Base-by-base conservation (phyloP, 1,140 invertebrate species). In the Halesus radiatus region DNA sequence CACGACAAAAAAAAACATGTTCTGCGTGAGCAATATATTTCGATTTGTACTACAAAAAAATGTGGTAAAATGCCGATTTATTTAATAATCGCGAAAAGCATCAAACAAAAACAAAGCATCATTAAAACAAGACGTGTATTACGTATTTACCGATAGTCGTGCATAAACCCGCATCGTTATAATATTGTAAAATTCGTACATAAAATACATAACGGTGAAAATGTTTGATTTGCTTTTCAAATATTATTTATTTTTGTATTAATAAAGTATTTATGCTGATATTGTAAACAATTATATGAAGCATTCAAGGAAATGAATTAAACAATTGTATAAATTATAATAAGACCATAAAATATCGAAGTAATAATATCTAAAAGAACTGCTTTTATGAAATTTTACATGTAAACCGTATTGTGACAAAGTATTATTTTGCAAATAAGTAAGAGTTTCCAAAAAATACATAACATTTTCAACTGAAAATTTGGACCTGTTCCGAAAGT, bases 161-260 rank as follows among this genome's bases (percentile, higher is more conserved):
- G 56, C 23, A 60, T 23, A 60, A 6, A 22, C 20, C 56, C 23
- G 20, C 56, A 60, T 23, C 18, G 13, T 22, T 60, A 23, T 7
- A 23, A 45, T 60, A 60, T 60, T 23, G 56, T 60, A 13, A 64
- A 26, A 70, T 70, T 20, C 45, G 52, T 70, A 29, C 5, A n/a
- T n/a, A n/a, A n/a, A n/a, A n/a, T 29, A 70, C 20, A 45, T 70
- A 52, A 26, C 20, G 70, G 50, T 53, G 13, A 23, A 22, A 53
- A 74, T 13, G 52, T 54, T 54, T 6, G 13, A 56, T 56, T n/a
- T 74, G 50, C 70, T 74, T 23, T 56, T 54, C 53, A 74, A 54
- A 74, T 74, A 74, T 74, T 74, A 74, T 74, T 74, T 74, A 74
- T 74, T 74, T 74, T 74, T 74, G 70, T 74, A 74, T 74, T 26